phyloP scores from a whole-genome alignment of 2,888 invertebrate species.

The Drosophila hawaiiensis region DNA sequence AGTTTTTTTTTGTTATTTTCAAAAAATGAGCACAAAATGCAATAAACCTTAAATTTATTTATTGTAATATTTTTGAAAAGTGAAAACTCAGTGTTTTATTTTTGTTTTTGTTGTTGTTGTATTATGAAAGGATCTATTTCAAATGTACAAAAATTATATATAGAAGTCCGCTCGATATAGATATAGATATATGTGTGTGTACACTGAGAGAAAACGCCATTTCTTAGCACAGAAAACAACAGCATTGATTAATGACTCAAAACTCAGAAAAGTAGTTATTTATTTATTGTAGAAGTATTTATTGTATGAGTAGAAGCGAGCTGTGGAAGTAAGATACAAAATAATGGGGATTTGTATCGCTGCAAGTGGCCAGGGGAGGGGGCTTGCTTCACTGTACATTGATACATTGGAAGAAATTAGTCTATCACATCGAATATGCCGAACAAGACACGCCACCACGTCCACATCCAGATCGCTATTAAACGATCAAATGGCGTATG shows the following conservation, averaged over 20 bases:
- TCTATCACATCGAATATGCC: slow-evolving; percentile 47
- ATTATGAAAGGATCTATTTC: background rate
- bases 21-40: slow-evolving; percentile 62
- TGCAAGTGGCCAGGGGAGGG: background rate
- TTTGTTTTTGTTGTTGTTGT: background rate
- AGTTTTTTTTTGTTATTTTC: slow-evolving; percentile 47
- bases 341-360: background rate
- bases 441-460: background rate
- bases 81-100: background rate
- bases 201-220: background rate
- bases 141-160: background rate
- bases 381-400: slow-evolving; percentile 7
- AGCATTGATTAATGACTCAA: background rate
- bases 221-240: background rate
- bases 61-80: slow-evolving; percentile 62
- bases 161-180: background rate
- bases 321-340: slow-evolving; percentile 1
- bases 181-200: background rate
- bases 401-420: background rate
- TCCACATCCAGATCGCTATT: slow-evolving; percentile 28
- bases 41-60: slow-evolving; percentile 77
- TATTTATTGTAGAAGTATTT: slow-evolving; percentile 3
- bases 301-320: slow-evolving; percentile 3
- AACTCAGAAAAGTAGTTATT: slow-evolving; percentile 11
- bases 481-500: slow-evolving; percentile 72